Evolutionary conservation across 2,888 invertebrate genomes (phyloP).

Genomic region (Branchellion lobata): DNA sequence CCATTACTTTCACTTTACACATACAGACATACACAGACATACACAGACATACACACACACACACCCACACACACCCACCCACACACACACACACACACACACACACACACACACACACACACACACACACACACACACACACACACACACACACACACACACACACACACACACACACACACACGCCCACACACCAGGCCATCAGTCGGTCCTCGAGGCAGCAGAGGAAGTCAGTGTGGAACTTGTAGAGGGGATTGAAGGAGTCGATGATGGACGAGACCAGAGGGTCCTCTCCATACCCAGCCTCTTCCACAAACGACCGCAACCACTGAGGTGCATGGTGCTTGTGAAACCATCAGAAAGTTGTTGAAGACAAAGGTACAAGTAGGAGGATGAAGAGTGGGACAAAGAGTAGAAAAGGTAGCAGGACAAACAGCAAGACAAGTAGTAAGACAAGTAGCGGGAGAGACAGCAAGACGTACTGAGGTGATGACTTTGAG

Average conservation of each 20-base stretch:
- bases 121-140: too few species aligned
- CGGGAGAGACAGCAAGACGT: slow-evolving; percentile 60
- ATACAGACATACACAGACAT: too few species aligned
- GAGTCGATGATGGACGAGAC: slow-evolving; percentile 66
- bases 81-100: neutral
- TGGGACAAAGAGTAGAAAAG: neutral
- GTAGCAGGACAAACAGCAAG: too few species aligned
- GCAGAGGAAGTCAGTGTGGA: slow-evolving; percentile 77
- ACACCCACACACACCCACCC: neutral
- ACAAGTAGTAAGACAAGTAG: too few species aligned
- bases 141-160: neutral
- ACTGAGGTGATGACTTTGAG: slow-evolving; percentile 86
- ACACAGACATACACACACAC: too few species aligned
- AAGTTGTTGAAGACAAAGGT: neutral
- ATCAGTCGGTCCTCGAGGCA: slow-evolving; percentile 76
- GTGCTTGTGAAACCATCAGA: neutral
- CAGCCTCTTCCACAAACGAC: slow-evolving; percentile 70
- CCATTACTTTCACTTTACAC: neutral
- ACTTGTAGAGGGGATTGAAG: slow-evolving; percentile 76
- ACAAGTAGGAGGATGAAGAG: neutral
- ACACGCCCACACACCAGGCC: slow-evolving; percentile 66
- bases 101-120: too few species aligned
- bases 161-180: neutral
- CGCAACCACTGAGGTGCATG: slow-evolving; percentile 75
- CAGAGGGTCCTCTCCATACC: slow-evolving; percentile 68